Evolutionary conservation across 2,888 invertebrate genomes (phyloP), one percentile per base, ranked within the genome.

Genomic region (Norana najaformis): DNA sequence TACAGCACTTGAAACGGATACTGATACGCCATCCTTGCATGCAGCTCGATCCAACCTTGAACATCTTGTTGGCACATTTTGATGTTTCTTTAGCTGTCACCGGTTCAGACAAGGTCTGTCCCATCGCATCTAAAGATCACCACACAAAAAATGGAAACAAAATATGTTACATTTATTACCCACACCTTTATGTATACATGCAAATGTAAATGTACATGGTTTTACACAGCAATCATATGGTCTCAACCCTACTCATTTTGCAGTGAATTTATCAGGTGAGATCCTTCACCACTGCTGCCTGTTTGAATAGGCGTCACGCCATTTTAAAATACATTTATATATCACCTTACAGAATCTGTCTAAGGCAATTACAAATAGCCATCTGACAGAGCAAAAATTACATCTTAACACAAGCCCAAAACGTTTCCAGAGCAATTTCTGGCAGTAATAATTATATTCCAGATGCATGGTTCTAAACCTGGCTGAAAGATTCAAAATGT

Each of bases 21-120:
- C 98, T 98, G 90, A 98, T 97, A 92, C 99, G 96, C 99, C 99
- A 99, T 95, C 99, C 99, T 95, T 99, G 99, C 99, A 99, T 99
- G 94, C 98, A 98, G 36, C 98, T 98, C 1, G 98, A 98, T n/a
- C 98, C 99, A 13, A 99, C 98, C 93, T 96, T 95, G 92, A 96
- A 96, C 88, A 92, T 92, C 41, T 90, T 89, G 92, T 94, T 95
- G 90, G 93, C 93, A 92, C 94, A 94, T 89, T 93, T 93, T 85
- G 95, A 94, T 4, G 95, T 95, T 92, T 95, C 95, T 93, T 96
- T 96, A 53, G 95, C 95, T 30, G 99, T 99, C 92, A 99, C 97
- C 88, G 99, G 99, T 95, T 99, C 99, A 91, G 98, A 98, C 92
- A 99, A 96, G 93, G 98, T 98, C 95, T 99, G 99, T 93, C 99